Evolutionary conservation across 2,888 invertebrate species (phyloP).

Genomic region (Limnephilus auricula): DNA sequence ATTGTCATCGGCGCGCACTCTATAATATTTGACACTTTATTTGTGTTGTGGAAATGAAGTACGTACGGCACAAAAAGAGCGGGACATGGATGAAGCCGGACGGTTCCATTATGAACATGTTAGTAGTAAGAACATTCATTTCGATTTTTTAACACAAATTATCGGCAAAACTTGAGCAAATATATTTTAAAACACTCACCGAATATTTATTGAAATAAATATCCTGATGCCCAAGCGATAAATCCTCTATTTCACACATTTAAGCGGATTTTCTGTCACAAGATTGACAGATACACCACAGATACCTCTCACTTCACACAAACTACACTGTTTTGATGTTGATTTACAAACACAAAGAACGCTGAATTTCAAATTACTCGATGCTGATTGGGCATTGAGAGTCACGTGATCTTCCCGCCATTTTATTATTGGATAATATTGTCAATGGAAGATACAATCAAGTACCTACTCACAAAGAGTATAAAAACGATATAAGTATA

Average conservation of each 20-base stretch:
- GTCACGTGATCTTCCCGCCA: slow-evolving; percentile 76
- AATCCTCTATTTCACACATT: slow-evolving; percentile 86
- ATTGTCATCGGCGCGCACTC: slow-evolving; percentile 22
- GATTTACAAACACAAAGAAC: slow-evolving; percentile 75
- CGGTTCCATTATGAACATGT: slow-evolving; percentile 64
- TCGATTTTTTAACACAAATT: slow-evolving; percentile 57
- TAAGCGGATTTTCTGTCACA: slow-evolving; percentile 76
- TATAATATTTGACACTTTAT: slow-evolving; percentile 47
- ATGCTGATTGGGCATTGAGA: slow-evolving; percentile 56
- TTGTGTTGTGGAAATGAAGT: slow-evolving; percentile 30
- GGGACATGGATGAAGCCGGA: slow-evolving; percentile 63
- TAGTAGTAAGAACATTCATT: slow-evolving; percentile 58
- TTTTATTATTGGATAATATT: slow-evolving; percentile 73
- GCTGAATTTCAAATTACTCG: slow-evolving; percentile 75
- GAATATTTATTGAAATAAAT: slow-evolving; percentile 82
- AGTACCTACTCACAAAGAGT: slow-evolving; percentile 57
- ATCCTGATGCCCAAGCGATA: slow-evolving; percentile 82
- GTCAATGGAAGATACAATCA: slow-evolving; percentile 69
- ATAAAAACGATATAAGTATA: slow-evolving; percentile 37
- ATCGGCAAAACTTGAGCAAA: slow-evolving; percentile 6
- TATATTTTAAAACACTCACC: slow-evolving; percentile 77
- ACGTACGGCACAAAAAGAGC: slow-evolving; percentile 61
- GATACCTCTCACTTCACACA: slow-evolving; percentile 75
- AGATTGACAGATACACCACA: slow-evolving; percentile 76
- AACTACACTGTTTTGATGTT: slow-evolving; percentile 75